Base-by-base conservation (phyloP, 1,140 invertebrate genomes). In the Zaprionus tsacasi region DNA sequence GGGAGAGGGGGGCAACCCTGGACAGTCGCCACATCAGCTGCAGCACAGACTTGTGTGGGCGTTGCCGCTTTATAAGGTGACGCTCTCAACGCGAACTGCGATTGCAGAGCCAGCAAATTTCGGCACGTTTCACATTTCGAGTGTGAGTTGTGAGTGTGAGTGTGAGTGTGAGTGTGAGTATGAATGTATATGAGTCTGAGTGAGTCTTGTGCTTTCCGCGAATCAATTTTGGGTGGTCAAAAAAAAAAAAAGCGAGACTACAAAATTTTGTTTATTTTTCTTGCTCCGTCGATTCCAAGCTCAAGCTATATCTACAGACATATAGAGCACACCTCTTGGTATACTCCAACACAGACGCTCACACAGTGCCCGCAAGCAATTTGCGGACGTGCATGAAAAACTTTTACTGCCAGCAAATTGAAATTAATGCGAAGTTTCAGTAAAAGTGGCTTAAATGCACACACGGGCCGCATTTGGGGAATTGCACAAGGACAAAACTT, bases 391-490 rank as follows among this genome's bases (percentile, higher is more conserved):
- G 81, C 81, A 91, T 82, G 85, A 60, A 89, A 88, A 91, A 91
- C 76, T 91, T 91, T 91, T 90, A 82, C 89, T 87, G 81, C 68
- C 79, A 89, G 83, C 86, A 91, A 91, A 91, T 91, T 91, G 88
- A 91, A 91, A 91, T 91, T 91, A 91, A 91, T 91, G 88, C 89
- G 88, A 91, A 91, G 81, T 91, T 91, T 77, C 79, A 91, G 79
- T 77, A 89, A 91, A 91, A 91, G 88, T 91, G 88, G 88, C 88
- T 91, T 91, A 91, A 91, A 88, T 89, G 89, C 89, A 88, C 88
- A 91, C 88, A 91, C 89, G 88, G 88, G 88, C 83, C 89, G 85
- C 85, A 91, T 91, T 91, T 91, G 77, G 83, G 89, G 83, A 91
- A 91, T 91, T 91, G 88, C 83, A 74, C 63, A 61, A 71, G 67